Base-by-base conservation (phyloP, 1,140 invertebrate species). In the Hermetia illucens region DNA sequence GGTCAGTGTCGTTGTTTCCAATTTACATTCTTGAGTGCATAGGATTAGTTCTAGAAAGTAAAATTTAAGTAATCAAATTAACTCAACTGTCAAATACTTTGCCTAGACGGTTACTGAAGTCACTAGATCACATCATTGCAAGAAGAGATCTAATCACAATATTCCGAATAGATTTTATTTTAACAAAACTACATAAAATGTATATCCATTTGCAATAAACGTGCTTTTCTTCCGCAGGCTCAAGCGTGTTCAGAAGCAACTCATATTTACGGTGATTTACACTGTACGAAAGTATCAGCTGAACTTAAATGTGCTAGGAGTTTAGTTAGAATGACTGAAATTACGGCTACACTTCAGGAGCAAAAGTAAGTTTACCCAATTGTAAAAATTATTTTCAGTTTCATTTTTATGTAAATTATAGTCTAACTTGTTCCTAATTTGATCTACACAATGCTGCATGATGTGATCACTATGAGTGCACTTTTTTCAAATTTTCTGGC, bases 261-360 rank as follows among this genome's bases (percentile, higher is more conserved):
- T 46, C 77, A 88, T 58, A 74, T 75, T 42, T 72, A 86, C 62
- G 82, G 82, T 46, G 87, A 84, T 70, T 70, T 88, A 55, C 79
- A 82, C 55, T 88, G 84, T 68, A 93, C 90, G 46, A 78, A 87
- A 65, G 89, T 96, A 45, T 94, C 89, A 34, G 82, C 89, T 21
- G 90, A 96, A 56, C 68, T 96, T 41, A 96, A 96, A 67, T 88
- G 85, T 64, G 86, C 90, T 45, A 74, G 92, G 45, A 93, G 89
- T 45, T 69, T 93, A 54, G 92, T 96, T 44, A 76, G 92, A 51
- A 75, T 91, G 52, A 90, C 88, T 21, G 91, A 96, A 74, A 95
- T 95, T 63, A 87, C 92, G 70, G 88, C 91, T 40, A 95, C 91
- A 43, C 68, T 95, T 61, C 88, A 94, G 70, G 90, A 95, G 72